These are phyloP conservation scores for Delichon dasypus DNA, from an alignment of 2,797 vertebrate genomes.

Conservation along the genomic window DNA sequence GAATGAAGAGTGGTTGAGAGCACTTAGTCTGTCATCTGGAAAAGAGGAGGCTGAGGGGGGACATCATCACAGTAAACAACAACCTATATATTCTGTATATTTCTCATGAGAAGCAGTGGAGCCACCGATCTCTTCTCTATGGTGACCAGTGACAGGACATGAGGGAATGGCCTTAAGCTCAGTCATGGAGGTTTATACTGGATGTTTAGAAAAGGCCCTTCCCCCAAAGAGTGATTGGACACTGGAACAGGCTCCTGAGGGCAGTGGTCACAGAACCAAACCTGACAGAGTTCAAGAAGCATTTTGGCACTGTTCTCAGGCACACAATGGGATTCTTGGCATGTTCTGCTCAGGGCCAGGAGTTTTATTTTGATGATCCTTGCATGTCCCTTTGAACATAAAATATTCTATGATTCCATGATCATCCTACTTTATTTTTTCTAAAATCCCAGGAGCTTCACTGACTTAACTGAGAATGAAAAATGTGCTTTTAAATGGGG, in stretches of 20 bases:
- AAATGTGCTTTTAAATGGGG: not conserved
- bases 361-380: not conserved
- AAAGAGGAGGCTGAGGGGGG: not conserved
- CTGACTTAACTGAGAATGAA: not conserved
- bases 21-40: not conserved
- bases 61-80: not conserved
- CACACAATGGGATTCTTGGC: not conserved
- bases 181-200: not conserved
- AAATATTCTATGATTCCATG: not conserved
- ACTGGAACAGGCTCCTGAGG: not conserved
- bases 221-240: rapidly evolving
- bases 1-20: not conserved
- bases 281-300: not conserved
- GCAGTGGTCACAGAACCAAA: not conserved
- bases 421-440: not conserved
- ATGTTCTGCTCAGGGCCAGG: not conserved
- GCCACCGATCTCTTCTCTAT: not conserved
- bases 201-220: not conserved
- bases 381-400: rapidly evolving
- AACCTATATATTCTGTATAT: not conserved
- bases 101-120: not conserved
- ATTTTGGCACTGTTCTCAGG: not conserved
- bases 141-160: too few relatives aligned
- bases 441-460: not conserved
- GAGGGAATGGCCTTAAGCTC: not conserved